A percentile compares a stretch with the other conserved stretches of the same genome.
These are phyloP conservation scores for Chymomyza caudatula DNA, from an alignment of 2,888 invertebrate genomes.

Conservation along the genomic window DNA sequence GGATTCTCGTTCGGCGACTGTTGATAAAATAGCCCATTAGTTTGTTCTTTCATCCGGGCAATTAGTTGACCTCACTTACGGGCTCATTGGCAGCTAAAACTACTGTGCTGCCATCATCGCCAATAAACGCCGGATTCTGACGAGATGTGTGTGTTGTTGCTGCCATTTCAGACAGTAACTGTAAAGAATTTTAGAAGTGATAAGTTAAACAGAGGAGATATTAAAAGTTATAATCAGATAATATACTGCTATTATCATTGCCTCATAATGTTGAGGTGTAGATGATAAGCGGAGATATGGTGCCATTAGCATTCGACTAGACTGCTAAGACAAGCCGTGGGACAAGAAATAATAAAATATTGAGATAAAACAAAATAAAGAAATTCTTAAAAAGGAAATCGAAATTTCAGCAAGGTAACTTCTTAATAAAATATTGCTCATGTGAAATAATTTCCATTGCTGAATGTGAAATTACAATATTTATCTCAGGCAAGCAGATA, in stretches of 20 bases:
- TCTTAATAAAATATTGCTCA: slow-evolving; percentile 24
- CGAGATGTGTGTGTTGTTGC: slow-evolving; percentile 37
- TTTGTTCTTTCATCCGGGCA: background rate
- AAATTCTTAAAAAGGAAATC: background rate
- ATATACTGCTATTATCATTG: slow-evolving; percentile 2
- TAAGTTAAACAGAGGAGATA: slow-evolving; percentile 1
- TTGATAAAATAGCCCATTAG: background rate
- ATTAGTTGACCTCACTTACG: slow-evolving; percentile 38
- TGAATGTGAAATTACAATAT: background rate
- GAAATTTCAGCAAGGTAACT: background rate
- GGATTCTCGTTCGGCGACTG: slow-evolving; percentile 24
- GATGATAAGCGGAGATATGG: background rate
- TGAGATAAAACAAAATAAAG: background rate
- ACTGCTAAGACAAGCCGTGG: background rate
- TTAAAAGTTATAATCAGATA: slow-evolving; percentile 30
- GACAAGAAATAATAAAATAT: background rate
- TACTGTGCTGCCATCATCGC: slow-evolving; percentile 71
- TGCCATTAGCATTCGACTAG: background rate
- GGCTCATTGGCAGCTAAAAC: slow-evolving; percentile 35
- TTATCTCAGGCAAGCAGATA: background rate
- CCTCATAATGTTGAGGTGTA: background rate
- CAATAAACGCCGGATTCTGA: slow-evolving; percentile 74
- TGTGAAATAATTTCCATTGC: slow-evolving; percentile 25
- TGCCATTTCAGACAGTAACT: background rate
- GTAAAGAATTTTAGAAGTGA: slow-evolving; percentile 1